phyloP scores from a whole-genome alignment of 2,888 invertebrate species.

The Chelonus formosanus region DNA sequence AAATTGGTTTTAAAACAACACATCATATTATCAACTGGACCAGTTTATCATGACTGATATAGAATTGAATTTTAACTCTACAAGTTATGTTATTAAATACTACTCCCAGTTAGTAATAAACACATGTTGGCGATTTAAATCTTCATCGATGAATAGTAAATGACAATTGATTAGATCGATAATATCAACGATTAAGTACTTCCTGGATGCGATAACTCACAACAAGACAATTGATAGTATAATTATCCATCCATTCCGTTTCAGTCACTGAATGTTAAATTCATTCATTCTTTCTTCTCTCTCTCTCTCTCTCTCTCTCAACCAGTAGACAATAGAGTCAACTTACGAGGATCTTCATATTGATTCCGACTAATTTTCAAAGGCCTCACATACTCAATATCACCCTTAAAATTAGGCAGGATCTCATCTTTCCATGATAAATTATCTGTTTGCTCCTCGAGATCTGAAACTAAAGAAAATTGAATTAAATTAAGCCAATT shows the following conservation, averaged over 20 bases:
- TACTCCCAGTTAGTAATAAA: not conserved
- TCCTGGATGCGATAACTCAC: slow-evolving; percentile 16
- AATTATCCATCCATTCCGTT: slow-evolving; percentile 19
- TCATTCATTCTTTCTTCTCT: not conserved
- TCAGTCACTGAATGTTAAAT: not conserved
- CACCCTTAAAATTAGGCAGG: slow-evolving; percentile 45
- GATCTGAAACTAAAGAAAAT: slow-evolving; percentile 16
- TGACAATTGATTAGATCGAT: slow-evolving; percentile 11
- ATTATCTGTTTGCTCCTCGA: not conserved
- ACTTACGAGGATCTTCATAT: slow-evolving; percentile 67
- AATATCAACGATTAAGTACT: slow-evolving; percentile 10
- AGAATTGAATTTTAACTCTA: not conserved
- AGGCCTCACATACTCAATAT: slow-evolving; percentile 69
- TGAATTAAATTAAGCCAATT: not conserved
- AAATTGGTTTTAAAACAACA: no score
- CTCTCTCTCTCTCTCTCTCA: no score
- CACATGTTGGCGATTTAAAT: slow-evolving; percentile 11
- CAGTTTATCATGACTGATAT: no score
- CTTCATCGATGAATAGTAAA: slow-evolving; percentile 4
- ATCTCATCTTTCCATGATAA: slow-evolving; percentile 36
- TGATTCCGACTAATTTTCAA: slow-evolving; percentile 68
- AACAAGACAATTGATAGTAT: slow-evolving; percentile 17
- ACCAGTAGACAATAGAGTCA: no score
- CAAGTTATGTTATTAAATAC: not conserved
- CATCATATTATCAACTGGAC: no score